phyloP scores from a whole-genome alignment of 2,888 invertebrate genomes.

The Rotaria magnacalcarata region DNA sequence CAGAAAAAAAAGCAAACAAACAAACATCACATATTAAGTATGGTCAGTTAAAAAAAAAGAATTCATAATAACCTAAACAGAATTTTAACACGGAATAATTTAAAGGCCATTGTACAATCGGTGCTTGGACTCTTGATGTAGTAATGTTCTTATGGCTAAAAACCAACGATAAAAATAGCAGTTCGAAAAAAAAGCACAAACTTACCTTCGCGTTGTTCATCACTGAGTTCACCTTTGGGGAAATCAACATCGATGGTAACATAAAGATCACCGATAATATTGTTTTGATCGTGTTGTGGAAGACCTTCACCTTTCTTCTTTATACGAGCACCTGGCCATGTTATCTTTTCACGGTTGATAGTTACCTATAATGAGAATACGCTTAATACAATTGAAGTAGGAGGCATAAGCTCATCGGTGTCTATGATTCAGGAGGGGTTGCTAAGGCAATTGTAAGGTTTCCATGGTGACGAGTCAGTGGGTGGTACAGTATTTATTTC shows the following conservation, averaged over 20 bases:
- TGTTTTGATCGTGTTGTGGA: slow-evolving; percentile 97
- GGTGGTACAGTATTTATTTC: no score
- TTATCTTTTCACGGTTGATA: slow-evolving; percentile 82
- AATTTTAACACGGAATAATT: background rate
- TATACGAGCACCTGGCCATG: slow-evolving; percentile 93
- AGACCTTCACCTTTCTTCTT: slow-evolving; percentile 97
- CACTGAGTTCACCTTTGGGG: slow-evolving; percentile 81
- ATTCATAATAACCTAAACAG: background rate
- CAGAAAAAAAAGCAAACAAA: background rate
- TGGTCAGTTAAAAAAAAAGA: background rate
- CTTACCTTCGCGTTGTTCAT: slow-evolving; percentile 64
- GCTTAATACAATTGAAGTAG: no score
- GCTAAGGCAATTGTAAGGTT: no score
- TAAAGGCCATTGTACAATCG: slow-evolving; percentile 88
- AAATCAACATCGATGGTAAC: slow-evolving; percentile 97
- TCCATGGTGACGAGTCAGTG: no score
- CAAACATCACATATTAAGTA: background rate
- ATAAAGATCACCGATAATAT: slow-evolving; percentile 82
- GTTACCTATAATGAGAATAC: background rate
- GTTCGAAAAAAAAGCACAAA: no score
- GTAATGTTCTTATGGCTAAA: slow-evolving; percentile 74
- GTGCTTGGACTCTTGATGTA: slow-evolving; percentile 75
- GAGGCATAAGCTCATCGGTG: no score
- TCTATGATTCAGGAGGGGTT: no score
- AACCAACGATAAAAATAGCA: slow-evolving; percentile 48